These are phyloP conservation scores for Drosophila austrosaltans DNA, from an alignment of 2,888 invertebrate species.

Conservation along the genomic window DNA sequence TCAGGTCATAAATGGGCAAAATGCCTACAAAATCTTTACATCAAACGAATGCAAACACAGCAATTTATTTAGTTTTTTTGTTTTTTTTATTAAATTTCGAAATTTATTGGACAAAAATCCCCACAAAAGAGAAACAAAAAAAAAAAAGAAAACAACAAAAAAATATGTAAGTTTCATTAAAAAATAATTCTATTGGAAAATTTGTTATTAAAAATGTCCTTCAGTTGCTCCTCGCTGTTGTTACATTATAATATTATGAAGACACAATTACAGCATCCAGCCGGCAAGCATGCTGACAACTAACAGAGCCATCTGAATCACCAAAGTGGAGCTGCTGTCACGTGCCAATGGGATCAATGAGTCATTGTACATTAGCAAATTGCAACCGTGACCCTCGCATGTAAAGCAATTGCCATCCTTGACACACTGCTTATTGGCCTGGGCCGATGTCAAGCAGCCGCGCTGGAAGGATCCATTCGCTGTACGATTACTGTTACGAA, in stretches of 20 bases:
- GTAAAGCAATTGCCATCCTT: conserved; percentile 72
- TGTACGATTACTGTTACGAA: conserved; percentile 71
- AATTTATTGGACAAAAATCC: conserved; percentile 6
- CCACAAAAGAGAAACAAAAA: neutral
- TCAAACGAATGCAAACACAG: neutral
- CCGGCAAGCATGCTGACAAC: conserved; percentile 43
- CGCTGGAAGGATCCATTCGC: conserved; percentile 76
- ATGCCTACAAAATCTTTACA: neutral
- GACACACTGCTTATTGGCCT: conserved; percentile 70
- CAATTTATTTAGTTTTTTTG: neutral
- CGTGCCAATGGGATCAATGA: conserved; percentile 74
- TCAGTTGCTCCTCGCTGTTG: neutral
- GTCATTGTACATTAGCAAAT: conserved; percentile 66
- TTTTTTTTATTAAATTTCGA: neutral
- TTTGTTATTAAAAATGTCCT: neutral
- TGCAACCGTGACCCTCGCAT: conserved; percentile 81
- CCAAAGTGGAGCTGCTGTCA: conserved; percentile 61
- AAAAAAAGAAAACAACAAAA: neutral
- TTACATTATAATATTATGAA: neutral
- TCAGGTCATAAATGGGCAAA: conserved; percentile 1
- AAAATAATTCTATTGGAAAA: neutral
- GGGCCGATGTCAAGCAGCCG: conserved; percentile 78
- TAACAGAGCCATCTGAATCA: conserved; percentile 60
- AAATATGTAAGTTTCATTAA: neutral
- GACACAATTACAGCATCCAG: conserved; percentile 32